Evolutionary conservation across 1,140 invertebrate species (phyloP), one percentile per base, ranked within the genome.

Genomic region (Megathymus violae): DNA sequence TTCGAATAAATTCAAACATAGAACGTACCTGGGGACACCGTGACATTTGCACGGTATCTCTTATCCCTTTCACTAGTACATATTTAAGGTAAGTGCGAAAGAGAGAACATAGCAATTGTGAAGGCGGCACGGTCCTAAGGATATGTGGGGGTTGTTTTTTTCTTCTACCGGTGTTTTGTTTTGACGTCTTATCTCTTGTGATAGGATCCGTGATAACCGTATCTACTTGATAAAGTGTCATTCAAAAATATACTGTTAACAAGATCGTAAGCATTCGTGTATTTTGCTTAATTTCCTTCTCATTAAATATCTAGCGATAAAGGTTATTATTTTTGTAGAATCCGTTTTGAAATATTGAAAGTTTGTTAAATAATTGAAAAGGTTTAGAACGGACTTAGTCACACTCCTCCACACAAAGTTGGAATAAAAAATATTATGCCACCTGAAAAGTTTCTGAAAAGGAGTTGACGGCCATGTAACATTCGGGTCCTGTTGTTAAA

Each of bases 1-100:
- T 85, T 82, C 80, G 83, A 88, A 86, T 89, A 87, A 82, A 66
- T 76, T 79, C 65, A 67, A 80, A 59, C 31, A 68, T 71, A 48
- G 54, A 74, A 70, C 62, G 79, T 82, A 89, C 87, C 87, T 87
- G 85, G 80, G 76, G 77, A 70, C 75, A 61, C 62, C 67, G 74
- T 82, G 80, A 82, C 78, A 78, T 79, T 88, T 78, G 78, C 69
- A 71, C 65, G n/a, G 62, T 59, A 56, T 71, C 10, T 71, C 44
- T 25, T 52, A 13, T 82, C 77, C 66, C 78, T 46, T 52, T 87
- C 64, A 19, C 56, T 50, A 71, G 4, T 36, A 7, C 19, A 1
- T 0, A 10, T 10, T 9, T 51, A 22, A 11, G 11, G 11, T 62
- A 48, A 7, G 73, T 71, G 52, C 27, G 67, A 85, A 17, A 17